Conservation (phyloP, 2,113 vertebrate species). For the Anhinga anhinga region DNA sequence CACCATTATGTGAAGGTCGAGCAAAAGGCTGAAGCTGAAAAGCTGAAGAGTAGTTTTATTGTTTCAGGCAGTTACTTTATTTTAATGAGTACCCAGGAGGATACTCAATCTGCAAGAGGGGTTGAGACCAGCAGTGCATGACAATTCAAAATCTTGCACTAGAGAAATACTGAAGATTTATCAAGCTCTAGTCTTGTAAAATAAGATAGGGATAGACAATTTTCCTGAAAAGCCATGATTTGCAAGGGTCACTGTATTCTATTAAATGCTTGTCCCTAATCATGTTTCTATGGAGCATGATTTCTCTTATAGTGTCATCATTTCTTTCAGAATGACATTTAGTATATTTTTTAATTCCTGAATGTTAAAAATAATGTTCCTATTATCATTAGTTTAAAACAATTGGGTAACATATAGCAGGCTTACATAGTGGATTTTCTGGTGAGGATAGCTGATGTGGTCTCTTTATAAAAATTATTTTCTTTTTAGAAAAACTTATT, state of each 20-base stretch:
- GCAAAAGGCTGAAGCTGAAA: background rate
- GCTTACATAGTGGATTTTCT: background rate
- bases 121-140: background rate
- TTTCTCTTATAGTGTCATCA: background rate
- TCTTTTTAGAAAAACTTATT: background rate
- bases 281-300: background rate
- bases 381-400: background rate
- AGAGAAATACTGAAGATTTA: background rate
- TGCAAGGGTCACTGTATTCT: background rate
- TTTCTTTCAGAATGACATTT: background rate
- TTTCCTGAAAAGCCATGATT: background rate
- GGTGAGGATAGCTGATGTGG: background rate
- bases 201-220: background rate
- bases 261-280: background rate
- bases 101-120: background rate
- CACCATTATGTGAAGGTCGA: background rate
- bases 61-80: slow-evolving; percentile 1
- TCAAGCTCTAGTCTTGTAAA: background rate
- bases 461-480: background rate
- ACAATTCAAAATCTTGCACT: background rate
- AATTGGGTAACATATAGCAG: background rate
- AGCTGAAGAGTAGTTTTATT: background rate
- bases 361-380: background rate
- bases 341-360: background rate
- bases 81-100: slow-evolving; percentile 36